Evolutionary conservation across 2,797 vertebrate genomes (phyloP).

Genomic region (Triplophysa bombifrons): DNA sequence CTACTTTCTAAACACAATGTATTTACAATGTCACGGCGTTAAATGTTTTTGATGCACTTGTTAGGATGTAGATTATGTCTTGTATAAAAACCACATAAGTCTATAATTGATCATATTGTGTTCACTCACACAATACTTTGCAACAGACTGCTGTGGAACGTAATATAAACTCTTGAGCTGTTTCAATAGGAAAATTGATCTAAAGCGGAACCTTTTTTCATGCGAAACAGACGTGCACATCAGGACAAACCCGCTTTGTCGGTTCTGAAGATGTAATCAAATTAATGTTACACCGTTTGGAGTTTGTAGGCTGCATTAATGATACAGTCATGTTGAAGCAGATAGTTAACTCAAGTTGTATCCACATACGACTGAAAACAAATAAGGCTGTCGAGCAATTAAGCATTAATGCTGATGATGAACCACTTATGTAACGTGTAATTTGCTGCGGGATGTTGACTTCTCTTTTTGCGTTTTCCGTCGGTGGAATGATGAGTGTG

Average conservation of each 20-base stretch:
- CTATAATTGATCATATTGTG: background rate
- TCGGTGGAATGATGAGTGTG: background rate
- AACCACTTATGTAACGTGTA: background rate
- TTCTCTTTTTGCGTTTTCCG: background rate
- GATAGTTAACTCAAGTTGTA: background rate
- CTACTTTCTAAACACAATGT: background rate
- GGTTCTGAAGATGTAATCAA: background rate
- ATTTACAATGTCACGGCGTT: background rate
- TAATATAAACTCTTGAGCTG: background rate
- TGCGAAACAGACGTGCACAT: background rate
- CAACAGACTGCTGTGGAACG: background rate
- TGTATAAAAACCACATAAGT: background rate
- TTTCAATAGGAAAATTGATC: slow-evolving; percentile 3
- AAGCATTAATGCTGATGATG: background rate
- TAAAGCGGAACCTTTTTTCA: background rate
- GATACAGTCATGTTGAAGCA: background rate
- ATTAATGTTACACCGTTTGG: background rate
- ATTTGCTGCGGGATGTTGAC: background rate
- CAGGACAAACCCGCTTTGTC: slow-evolving; percentile 27
- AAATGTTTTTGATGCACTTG: background rate
- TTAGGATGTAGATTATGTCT: background rate
- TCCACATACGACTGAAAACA: background rate
- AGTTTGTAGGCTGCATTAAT: background rate
- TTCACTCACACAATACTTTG: background rate
- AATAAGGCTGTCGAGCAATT: background rate